Evolutionary conservation across 2,888 invertebrate genomes (phyloP), one percentile per base, ranked within the genome.

Genomic region (Reticulitermes lucifugus): DNA sequence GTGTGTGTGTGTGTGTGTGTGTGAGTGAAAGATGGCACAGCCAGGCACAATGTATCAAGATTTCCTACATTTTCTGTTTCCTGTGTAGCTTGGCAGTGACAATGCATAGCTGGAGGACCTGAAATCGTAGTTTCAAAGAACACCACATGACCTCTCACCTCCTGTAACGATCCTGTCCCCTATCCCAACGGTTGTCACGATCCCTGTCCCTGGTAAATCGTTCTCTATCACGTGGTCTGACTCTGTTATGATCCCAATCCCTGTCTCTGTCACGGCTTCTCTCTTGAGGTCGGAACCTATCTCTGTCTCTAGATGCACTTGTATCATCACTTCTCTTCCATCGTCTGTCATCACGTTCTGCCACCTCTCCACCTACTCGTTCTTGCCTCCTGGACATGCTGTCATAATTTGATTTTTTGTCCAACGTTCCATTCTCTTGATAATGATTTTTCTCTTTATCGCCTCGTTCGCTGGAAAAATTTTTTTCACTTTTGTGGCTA

Each of bases 371-470:
- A 43, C 41, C 25, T 79, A 18, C 55, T 25, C 25, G 46, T 51
- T 79, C 79, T 12, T 14, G 79, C 25, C 51, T 51, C 51, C 79
- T 79, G 25, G n/a, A n/a, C 10, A 25, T 29, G 55, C 46, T 79
- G 51, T 51, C 25, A 79, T 29, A n/a, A n/a, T 25, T 55, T 77
- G 21, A 18, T 41, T 46, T 77, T 41, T 21, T 77, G 43, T 77
- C 79, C 12, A n/a, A n/a, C 12, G 60, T 81, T 46, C 81, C 81
- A 43, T 81, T 81, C 25, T 81, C 65, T 14, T 81, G 35, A 18
- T 70, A 41, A 43, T 43, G 43, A 25, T 60, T 43, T 14, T 70
- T 81, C 41, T 59, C 65, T n/a, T 59, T 59, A 25, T 79, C 79
- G 2, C 18, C 55, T 55, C 55, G 55, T 55, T 55, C 18, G 14